phyloP scores from a whole-genome alignment of 2,797 vertebrate species.

The Danio jaintianensis region DNA sequence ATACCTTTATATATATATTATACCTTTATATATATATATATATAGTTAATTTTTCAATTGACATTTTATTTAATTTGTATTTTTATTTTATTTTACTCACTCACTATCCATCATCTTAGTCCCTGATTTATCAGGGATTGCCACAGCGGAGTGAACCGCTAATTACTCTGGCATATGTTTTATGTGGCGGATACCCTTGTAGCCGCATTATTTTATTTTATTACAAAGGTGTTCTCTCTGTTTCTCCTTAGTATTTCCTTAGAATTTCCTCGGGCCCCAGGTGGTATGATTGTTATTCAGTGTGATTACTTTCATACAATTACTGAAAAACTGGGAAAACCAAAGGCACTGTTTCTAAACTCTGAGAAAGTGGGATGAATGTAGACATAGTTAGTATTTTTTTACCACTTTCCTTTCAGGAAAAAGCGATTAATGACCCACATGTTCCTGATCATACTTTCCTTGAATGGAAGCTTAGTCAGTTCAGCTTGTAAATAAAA shows the following conservation, averaged over 20 bases:
- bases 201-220: too few relatives aligned
- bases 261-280: background rate
- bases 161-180: too few relatives aligned
- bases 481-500: background rate
- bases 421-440: background rate
- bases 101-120: too few relatives aligned
- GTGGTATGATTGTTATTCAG: background rate
- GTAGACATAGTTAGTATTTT: background rate
- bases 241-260: too few relatives aligned
- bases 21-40: too few relatives aligned
- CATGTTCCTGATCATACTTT: constrained; percentile 11
- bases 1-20: background rate
- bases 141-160: too few relatives aligned
- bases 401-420: background rate
- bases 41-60: background rate
- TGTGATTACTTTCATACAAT: background rate
- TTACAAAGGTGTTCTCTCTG: too few relatives aligned
- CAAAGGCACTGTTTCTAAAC: background rate
- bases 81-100: too few relatives aligned
- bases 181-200: too few relatives aligned
- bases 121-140: too few relatives aligned
- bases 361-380: background rate
- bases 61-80: background rate
- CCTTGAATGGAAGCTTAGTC: background rate
- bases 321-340: background rate